Percentiles rank a stretch among this genome's conserved stretches.
Conservation (phyloP, 2,888 invertebrate species). For the Mesorhabditis sp. region DNA sequence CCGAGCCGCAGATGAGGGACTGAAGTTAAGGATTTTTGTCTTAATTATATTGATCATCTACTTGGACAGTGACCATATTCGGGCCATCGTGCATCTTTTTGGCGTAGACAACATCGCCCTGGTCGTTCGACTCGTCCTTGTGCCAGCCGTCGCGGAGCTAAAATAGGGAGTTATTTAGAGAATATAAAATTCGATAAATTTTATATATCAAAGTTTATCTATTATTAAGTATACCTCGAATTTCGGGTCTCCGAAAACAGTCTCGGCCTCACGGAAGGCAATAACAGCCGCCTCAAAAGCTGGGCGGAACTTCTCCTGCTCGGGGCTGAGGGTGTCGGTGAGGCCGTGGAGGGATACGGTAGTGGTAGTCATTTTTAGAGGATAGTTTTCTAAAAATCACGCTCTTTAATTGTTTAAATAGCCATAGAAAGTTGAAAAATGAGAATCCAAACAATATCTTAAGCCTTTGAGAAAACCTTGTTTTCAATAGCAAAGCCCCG, state of each 20-base stretch:
- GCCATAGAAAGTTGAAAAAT: too few species aligned
- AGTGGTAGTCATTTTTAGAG: background rate
- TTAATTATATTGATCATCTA: background rate
- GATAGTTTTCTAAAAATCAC: too few species aligned
- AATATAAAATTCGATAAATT: too few species aligned
- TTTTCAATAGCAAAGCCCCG: too few species aligned
- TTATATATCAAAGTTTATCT: background rate
- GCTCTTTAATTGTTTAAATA: too few species aligned
- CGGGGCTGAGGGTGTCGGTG: conserved; percentile 5
- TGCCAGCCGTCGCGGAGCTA: background rate
- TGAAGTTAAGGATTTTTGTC: background rate
- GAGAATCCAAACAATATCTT: too few species aligned
- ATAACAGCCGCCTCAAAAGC: background rate
- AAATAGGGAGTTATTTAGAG: too few species aligned
- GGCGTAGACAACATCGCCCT: background rate
- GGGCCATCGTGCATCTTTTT: background rate
- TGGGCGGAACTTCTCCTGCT: background rate
- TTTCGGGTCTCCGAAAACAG: background rate
- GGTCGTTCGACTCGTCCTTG: conserved; percentile 2
- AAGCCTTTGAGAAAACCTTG: too few species aligned
- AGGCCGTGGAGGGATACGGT: background rate
- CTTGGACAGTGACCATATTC: background rate
- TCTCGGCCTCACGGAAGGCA: background rate
- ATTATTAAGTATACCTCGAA: background rate
- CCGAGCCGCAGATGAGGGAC: background rate